Evolutionary conservation across 2,888 invertebrate genomes (phyloP).

Genomic region (Drosophila percnosoma): DNA sequence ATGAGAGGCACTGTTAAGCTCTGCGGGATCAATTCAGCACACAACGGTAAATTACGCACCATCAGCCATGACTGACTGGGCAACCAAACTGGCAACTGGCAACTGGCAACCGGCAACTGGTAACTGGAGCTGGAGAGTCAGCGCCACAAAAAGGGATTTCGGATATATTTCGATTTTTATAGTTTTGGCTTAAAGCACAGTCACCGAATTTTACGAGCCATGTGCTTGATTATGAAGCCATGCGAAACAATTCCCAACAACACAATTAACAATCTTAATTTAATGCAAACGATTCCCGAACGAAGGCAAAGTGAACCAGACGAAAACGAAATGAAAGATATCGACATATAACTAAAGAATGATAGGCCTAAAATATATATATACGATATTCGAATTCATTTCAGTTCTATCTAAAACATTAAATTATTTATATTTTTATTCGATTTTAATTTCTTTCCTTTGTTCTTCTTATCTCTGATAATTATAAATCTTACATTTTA

Average conservation of each 20-base stretch:
- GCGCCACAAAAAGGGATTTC: constrained; percentile 60
- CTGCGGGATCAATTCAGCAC: constrained; percentile 68
- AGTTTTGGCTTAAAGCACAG: constrained; percentile 54
- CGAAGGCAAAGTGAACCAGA: neutral
- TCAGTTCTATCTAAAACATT: neutral
- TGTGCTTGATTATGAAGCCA: constrained; percentile 51
- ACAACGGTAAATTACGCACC: constrained; percentile 59
- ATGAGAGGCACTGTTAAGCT: constrained; percentile 77
- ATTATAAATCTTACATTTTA: constrained; percentile 5
- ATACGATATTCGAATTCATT: neutral
- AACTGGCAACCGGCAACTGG: neutral
- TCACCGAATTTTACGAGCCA: constrained; percentile 58
- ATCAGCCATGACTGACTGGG: constrained; percentile 10
- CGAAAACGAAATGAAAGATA: neutral
- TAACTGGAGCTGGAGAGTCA: neutral
- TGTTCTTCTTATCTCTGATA: neutral
- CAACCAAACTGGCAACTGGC: neutral
- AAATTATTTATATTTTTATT: neutral
- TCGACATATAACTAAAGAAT: neutral
- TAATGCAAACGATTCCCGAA: constrained; percentile 53
- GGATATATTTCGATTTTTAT: constrained; percentile 67
- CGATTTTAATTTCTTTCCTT: neutral
- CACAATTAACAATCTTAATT: constrained; percentile 67
- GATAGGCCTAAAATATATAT: neutral
- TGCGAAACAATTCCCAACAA: constrained; percentile 37